Evolutionary conservation across 1,140 invertebrate species (phyloP).

Genomic region (Drosophila tani): DNA sequence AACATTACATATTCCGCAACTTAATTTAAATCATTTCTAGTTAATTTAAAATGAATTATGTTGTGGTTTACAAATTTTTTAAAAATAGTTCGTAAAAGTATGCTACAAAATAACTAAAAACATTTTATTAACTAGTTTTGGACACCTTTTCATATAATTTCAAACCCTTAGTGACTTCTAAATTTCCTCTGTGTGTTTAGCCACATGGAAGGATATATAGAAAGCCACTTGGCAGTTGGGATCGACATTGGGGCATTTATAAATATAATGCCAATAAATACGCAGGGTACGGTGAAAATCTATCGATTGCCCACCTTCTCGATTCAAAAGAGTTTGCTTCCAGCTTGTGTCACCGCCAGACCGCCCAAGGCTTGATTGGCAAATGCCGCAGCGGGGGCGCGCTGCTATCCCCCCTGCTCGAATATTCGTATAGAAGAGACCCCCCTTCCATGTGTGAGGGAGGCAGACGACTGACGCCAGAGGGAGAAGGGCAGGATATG

Average conservation of each 20-base stretch:
- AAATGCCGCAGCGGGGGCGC: conserved; percentile 49
- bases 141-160: neutral
- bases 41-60: neutral
- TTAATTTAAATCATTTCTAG: no score
- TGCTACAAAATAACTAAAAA: no score
- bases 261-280: conserved; percentile 74
- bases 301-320: conserved; percentile 63
- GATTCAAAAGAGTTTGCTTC: conserved; percentile 38
- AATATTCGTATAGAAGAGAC: neutral
- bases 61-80: neutral
- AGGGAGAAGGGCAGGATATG: conserved; percentile 23
- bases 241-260: conserved; percentile 48
- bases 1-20: no score
- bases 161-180: no score
- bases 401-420: neutral
- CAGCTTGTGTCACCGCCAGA: conserved; percentile 55
- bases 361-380: conserved; percentile 66
- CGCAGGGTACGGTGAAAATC: conserved; percentile 48
- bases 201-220: conserved; percentile 17
- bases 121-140: neutral
- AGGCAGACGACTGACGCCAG: conserved; percentile 21
- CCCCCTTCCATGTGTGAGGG: conserved; percentile 16
- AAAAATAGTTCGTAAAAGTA: neutral
- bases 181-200: conserved; percentile 5
- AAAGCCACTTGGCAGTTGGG: conserved; percentile 57